Base-by-base conservation (phyloP, 2,113 vertebrate species). In the Mystacornis crossleyi region DNA sequence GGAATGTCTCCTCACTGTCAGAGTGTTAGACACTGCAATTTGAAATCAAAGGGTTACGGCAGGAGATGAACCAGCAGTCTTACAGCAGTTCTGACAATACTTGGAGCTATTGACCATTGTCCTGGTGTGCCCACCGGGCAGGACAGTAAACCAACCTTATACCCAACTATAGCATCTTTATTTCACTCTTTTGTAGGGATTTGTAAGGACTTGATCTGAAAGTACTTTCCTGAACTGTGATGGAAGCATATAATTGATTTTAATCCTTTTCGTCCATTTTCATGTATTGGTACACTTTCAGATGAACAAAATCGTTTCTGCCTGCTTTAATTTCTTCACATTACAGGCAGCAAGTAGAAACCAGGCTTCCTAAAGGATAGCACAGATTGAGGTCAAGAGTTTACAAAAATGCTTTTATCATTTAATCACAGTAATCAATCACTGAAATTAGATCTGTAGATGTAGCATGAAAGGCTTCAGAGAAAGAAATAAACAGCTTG, bases 401-500 rank as follows among this genome's bases (percentile, higher is more conserved):
- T 87, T 62, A 85, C 61, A 84, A 82, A 95, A 80, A 88, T 73
- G 77, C 86, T 93, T 92, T 96, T 97, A 97, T 98, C 93, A 95
- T 91, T 95, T 97, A 92, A 97, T 97, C 97, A 93, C 40, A 93
- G 91, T 92, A 93, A 97, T 97, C 91, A 95, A 95, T 97, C 96
- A 95, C 45, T 73, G 71, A 96, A 98, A 97, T 97, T 92, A 97
- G 86, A 94, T 97, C 67, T 69, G 80, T 82, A 95, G 90, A 94
- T 87, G 61, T 78, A 88, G 86, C 81, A 94, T 90, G 96, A 94
- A 97, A 96, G 66, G 73, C 83, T 93, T 96, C 83, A 91, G 84
- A 91, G 70, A 93, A 93, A 75, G 57, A 97, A 97, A 96, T 65
- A 97, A 95, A 95, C 86, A 95, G 86, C 85, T 95, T 95, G 83